These are phyloP conservation scores for Tachypleus tridentatus DNA, from an alignment of 1,140 invertebrate genomes.

Conservation along the genomic window DNA sequence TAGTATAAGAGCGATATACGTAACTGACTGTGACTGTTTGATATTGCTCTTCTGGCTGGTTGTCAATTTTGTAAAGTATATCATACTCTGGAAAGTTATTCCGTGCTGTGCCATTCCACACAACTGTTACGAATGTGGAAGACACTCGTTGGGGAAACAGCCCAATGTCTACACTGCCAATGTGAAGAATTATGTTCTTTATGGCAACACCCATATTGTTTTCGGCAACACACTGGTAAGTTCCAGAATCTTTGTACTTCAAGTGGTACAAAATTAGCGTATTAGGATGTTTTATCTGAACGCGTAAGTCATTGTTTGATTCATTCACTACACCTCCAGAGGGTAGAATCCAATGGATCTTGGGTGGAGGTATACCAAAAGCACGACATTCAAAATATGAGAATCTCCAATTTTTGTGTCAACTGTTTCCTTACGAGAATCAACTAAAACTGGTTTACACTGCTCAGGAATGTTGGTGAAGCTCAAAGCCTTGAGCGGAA, in stretches of 20 bases:
- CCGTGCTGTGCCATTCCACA: constrained; percentile 37
- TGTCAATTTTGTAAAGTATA: constrained; percentile 29
- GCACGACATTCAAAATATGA: constrained; percentile 36
- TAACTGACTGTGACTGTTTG: constrained; percentile 21
- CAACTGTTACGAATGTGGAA: constrained; percentile 36
- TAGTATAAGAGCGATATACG: constrained; percentile 33
- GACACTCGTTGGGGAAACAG: constrained; percentile 31
- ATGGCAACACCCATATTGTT: constrained; percentile 22
- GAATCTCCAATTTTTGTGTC: constrained; percentile 34
- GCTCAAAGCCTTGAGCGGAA: constrained; percentile 29
- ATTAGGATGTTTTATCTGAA: constrained; percentile 29
- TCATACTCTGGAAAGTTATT: constrained; percentile 33
- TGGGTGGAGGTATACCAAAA: constrained; percentile 34
- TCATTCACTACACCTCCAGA: constrained; percentile 30
- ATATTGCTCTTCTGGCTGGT: constrained; percentile 10
- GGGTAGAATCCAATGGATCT: constrained; percentile 36
- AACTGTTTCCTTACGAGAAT: constrained; percentile 28
- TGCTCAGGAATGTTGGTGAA: constrained; percentile 25
- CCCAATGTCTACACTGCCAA: constrained; percentile 34
- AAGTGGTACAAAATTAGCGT: constrained; percentile 31
- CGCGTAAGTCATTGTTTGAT: constrained; percentile 26
- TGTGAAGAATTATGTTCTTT: constrained; percentile 23
- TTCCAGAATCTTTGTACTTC: constrained; percentile 26
- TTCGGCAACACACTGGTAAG: constrained; percentile 29
- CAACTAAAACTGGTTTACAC: constrained; percentile 31